These are phyloP conservation scores for Propsilocerus akamusi DNA, from an alignment of 1,140 invertebrate genomes.

Conservation along the genomic window DNA sequence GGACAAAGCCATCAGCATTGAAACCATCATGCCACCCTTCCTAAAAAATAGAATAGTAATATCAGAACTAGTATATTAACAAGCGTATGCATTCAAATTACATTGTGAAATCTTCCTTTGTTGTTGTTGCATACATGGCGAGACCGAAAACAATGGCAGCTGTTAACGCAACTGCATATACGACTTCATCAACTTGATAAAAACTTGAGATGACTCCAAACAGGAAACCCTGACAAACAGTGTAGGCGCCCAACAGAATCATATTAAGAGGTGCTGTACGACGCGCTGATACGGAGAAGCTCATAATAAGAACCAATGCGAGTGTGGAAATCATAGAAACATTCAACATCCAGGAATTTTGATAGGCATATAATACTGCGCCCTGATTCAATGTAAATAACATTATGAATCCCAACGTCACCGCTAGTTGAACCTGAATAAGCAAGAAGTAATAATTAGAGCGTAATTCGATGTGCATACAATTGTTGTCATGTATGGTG, in stretches of 20 bases:
- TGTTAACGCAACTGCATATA: conserved; percentile 54
- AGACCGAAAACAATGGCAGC: conserved; percentile 60
- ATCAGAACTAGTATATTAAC: conserved; percentile 41
- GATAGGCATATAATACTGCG: neutral
- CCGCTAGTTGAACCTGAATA: neutral
- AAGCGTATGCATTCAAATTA: conserved; percentile 53
- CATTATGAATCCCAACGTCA: neutral
- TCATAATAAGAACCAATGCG: neutral
- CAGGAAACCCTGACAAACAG: neutral
- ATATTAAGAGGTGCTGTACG: neutral
- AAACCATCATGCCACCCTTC: neutral
- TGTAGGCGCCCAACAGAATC: neutral
- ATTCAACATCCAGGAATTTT: neutral
- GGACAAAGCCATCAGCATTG: conserved; percentile 10
- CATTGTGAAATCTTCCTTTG: conserved; percentile 81
- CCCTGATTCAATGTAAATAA: neutral
- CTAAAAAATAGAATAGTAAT: conserved; percentile 35
- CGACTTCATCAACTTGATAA: neutral
- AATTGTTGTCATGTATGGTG: neutral
- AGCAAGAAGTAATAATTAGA: neutral
- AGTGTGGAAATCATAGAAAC: neutral
- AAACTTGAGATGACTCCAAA: neutral
- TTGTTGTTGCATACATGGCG: conserved; percentile 86
- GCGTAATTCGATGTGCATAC: neutral
- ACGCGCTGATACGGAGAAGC: neutral